phyloP scores from a whole-genome alignment of 2,113 vertebrate species.

The human (Homo sapiens) region GRCh38 chr13:66386001-66386500 shows the following conservation, averaged over 20 bases:
- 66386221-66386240: slow-evolving; percentile 9
- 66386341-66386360: background rate
- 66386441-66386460: background rate
- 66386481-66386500: background rate
- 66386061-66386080: slow-evolving; percentile 64
- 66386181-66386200: background rate
- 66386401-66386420: background rate
- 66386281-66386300: background rate
- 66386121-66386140: background rate
- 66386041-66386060: slow-evolving; percentile 75
- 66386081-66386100: slow-evolving; percentile 62
- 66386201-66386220: background rate
- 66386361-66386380: background rate
- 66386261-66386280: background rate
- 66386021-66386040: slow-evolving; percentile 67
- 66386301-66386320: background rate
- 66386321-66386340: background rate
- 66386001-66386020: slow-evolving; percentile 65
- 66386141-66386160: background rate
- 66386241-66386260: background rate
- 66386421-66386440: background rate
- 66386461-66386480: background rate
- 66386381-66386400: background rate
- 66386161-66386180: background rate
- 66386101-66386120: slow-evolving; percentile 37